Evolutionary conservation across 64 coral and sea anemone species (phyloP).

Genomic region (Orbicella faveolata): DNA sequence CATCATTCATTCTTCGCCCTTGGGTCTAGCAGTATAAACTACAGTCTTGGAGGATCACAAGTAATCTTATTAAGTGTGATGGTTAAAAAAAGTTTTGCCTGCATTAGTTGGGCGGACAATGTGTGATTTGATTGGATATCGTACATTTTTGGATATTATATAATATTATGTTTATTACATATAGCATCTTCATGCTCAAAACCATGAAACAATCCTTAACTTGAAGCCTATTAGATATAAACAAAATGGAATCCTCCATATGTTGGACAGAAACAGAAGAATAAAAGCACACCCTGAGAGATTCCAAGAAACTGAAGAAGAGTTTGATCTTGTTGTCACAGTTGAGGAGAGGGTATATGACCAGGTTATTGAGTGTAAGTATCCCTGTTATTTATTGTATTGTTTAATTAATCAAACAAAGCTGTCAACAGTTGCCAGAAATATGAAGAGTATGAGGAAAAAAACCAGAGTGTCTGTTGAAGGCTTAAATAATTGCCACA

Average conservation of each 20-base stretch:
- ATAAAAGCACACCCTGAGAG: slow-evolving; percentile 91
- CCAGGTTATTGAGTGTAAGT: slow-evolving; percentile 95
- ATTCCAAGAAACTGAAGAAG: slow-evolving; percentile 85
- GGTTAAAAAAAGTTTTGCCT: too few species aligned
- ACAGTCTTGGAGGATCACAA: too few species aligned
- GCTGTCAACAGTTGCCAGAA: too few species aligned
- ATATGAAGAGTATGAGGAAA: too few species aligned
- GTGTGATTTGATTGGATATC: too few species aligned
- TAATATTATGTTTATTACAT: neutral
- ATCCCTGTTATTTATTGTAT: neutral
- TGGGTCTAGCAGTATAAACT: too few species aligned
- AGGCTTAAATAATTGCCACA: too few species aligned
- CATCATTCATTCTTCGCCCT: too few species aligned
- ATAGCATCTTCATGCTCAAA: neutral
- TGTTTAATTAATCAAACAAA: neutral
- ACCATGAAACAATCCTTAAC: slow-evolving; percentile 61
- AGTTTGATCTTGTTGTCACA: slow-evolving; percentile 97
- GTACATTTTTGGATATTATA: too few species aligned
- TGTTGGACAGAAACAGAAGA: slow-evolving; percentile 98
- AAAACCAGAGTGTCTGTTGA: too few species aligned
- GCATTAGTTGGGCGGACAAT: too few species aligned
- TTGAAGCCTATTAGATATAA: slow-evolving; percentile 78
- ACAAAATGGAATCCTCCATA: slow-evolving; percentile 99
- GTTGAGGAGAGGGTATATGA: slow-evolving; percentile 97
- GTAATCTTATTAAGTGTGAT: too few species aligned